Evolutionary conservation across 2,113 vertebrate species (phyloP).

Genomic region (Melanerpes formicivorus): DNA sequence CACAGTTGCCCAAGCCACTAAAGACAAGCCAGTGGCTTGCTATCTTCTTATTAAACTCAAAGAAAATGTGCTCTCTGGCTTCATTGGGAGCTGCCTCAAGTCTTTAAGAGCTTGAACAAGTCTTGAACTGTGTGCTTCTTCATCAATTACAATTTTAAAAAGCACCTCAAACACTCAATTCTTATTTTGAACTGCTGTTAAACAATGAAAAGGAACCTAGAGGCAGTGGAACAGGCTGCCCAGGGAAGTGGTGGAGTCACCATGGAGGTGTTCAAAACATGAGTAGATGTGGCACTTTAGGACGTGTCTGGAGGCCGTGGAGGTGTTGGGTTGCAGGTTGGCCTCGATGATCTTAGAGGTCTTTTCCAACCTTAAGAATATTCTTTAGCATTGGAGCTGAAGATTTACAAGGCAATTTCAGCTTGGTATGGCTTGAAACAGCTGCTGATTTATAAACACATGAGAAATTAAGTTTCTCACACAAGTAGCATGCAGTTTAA

Average conservation of each 20-base stretch:
- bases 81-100: not conserved
- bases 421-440: not conserved
- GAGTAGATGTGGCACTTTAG: too few relatives aligned
- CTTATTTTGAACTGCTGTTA: constrained; percentile 1
- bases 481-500: not conserved
- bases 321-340: too few relatives aligned
- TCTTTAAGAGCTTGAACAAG: not conserved
- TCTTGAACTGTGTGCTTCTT: not conserved
- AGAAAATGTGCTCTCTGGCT: not conserved
- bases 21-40: not conserved
- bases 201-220: not conserved
- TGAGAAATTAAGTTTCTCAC: not conserved
- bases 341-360: too few relatives aligned
- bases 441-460: not conserved
- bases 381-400: not conserved
- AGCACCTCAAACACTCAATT: not conserved
- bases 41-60: not conserved
- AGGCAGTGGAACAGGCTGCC: not conserved
- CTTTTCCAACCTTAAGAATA: not conserved
- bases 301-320: too few relatives aligned
- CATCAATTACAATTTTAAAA: not conserved
- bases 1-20: not conserved
- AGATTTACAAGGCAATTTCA: not conserved
- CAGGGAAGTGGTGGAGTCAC: too few relatives aligned
- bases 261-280: too few relatives aligned